Conservation (phyloP, 2,113 vertebrate genomes). For the Phalacrocorax aristotelis region DNA sequence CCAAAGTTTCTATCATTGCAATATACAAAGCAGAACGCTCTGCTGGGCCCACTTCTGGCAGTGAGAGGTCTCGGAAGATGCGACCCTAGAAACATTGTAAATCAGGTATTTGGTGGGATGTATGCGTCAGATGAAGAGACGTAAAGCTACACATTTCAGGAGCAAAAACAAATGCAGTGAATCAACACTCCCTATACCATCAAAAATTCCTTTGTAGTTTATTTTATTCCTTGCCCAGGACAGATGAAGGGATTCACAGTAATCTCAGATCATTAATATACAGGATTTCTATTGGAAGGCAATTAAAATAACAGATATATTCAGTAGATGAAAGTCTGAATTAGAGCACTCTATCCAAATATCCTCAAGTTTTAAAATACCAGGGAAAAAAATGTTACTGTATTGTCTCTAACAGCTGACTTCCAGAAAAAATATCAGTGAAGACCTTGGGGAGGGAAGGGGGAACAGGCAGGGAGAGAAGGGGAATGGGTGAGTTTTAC, state of each 20-base stretch:
- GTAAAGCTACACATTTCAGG: background rate
- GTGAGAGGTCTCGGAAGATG: constrained; percentile 82
- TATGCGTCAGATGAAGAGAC: background rate
- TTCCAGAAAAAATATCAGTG: background rate
- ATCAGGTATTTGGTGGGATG: background rate
- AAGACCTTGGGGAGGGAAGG: background rate
- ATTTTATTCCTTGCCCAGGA: background rate
- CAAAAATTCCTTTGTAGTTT: background rate
- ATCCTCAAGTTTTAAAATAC: background rate
- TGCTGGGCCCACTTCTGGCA: constrained; percentile 79
- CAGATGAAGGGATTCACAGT: background rate
- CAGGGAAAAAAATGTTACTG: background rate
- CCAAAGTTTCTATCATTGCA: constrained; percentile 82
- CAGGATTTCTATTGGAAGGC: background rate
- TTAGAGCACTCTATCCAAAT: background rate
- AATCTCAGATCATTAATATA: background rate
- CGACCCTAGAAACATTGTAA: constrained; percentile 78
- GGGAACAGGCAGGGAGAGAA: background rate
- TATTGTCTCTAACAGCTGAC: background rate
- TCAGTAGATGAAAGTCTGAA: background rate
- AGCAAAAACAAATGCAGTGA: background rate
- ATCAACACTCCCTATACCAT: background rate
- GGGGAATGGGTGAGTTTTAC: background rate
- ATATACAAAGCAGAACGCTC: constrained; percentile 88
- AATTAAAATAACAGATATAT: background rate